Percentiles rank a stretch among this genome's conserved stretches.
phyloP scores from a whole-genome alignment of 2,113 vertebrate genomes.

The Poeciliopsis turrubarensis region DNA sequence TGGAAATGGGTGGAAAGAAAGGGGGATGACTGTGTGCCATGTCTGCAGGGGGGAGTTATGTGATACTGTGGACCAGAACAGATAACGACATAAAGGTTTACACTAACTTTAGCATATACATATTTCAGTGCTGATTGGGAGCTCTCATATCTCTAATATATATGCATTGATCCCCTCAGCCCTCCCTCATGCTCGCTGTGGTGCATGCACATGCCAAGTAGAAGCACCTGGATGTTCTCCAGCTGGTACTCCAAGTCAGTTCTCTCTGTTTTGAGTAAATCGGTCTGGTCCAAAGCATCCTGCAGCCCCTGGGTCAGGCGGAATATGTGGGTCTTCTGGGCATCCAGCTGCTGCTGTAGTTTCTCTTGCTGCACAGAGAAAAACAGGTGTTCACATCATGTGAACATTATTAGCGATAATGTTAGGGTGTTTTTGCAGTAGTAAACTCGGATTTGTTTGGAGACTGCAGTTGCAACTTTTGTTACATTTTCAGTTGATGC shows the following conservation, averaged over 20 bases:
- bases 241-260: conserved; percentile 97
- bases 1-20: not conserved
- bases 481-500: too few relatives aligned
- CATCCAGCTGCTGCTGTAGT: conserved; percentile 97
- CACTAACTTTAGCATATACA: not conserved
- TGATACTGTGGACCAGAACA: conserved; percentile 18
- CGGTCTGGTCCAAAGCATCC: conserved; percentile 94
- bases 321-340: conserved; percentile 97
- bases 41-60: too few relatives aligned
- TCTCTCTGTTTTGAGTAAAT: conserved; percentile 95
- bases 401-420: too few relatives aligned
- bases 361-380: conserved; percentile 88
- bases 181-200: not conserved
- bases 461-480: too few relatives aligned
- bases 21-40: not conserved
- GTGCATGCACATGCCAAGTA: conserved; percentile 25
- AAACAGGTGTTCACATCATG: conserved; percentile 18
- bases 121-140: not conserved
- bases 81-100: conserved; percentile 10
- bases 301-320: conserved; percentile 97
- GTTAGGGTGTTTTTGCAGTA: too few relatives aligned
- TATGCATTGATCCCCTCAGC: not conserved
- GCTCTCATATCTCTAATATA: not conserved
- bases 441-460: too few relatives aligned
- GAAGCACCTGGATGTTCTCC: conserved; percentile 96